Evolutionary conservation across 64 coral and sea anemone species (phyloP), one percentile per base, ranked within the genome.

Genomic region (Porites australiensis): DNA sequence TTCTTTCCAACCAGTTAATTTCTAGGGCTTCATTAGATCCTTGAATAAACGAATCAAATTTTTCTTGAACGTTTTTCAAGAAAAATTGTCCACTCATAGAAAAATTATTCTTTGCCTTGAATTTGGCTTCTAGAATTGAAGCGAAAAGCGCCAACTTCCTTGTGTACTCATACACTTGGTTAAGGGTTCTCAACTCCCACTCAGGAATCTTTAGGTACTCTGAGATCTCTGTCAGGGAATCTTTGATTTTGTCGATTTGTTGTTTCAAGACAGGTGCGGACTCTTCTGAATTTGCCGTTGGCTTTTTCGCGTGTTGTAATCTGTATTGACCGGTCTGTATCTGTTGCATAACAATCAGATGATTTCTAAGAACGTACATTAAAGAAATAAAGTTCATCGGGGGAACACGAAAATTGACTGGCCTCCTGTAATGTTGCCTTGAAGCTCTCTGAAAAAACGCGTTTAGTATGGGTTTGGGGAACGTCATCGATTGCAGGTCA

Each of bases 151-250:
- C 44, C 9, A 49, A 66, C 62, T 67, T 83, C 21, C 61, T 83
- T 65, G 80, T 83, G 57, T 66, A 44, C 11, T 66, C 61, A 18
- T 83, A 19, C 44, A 83, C 80, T 61, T 83, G 44, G 2, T 13
- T 11, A n/a, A 83, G 80, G 50, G 60, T 50, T 49, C 6, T 66
- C 45, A 83, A 66, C 20, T 83, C 61, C 13, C 15, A 12, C 2
- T 66, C 60, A 61, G 44, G 61, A 18, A 2, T 44, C 61, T 49
- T 8, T 10, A 83, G 59, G 80, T 50, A 83, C 8, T 49, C 13
- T 66, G 61, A 20, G 80, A 83, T 83, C 2, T n/a, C 13, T 65
- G 19, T 46, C 7, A 83, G 16, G 3, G 12, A 37, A 48, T 66
- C 1, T 8, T 9, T 83, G 44, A 64, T 49, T 16, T 2, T 65